Base-by-base conservation (phyloP, 2,797 vertebrate genomes). In the Onychomys leucogaster region DNA sequence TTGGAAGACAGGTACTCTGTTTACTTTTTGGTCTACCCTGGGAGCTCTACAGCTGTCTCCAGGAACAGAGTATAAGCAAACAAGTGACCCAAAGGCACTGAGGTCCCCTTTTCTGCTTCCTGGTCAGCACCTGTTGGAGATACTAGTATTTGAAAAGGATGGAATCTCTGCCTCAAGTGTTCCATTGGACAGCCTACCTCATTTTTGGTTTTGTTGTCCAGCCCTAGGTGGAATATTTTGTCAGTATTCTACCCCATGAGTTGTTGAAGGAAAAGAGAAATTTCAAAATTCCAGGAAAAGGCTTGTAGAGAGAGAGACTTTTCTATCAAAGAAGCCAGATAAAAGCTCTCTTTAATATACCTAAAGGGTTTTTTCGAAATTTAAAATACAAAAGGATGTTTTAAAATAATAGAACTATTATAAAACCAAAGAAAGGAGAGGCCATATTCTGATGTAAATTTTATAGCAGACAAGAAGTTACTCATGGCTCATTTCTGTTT, bases 331-430 rank as follows among this genome's bases (percentile, higher is more conserved):
- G 84, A 77, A 80, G 55, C 32, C 12, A 67, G 37, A 25, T 69
- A 14, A 21, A 3, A 52, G 11, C 12, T 49, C 5, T 1, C 49
- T 88, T 94, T 73, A 32, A 37, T 46, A 49, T 67, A 71, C 23
- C 13, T n/a, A 0, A 49, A 14, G 13, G n/a, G 0, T 87, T 91
- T 52, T 91, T 84, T 81, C 49, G 91, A 73, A 81, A n/a, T 37
- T 86, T 91, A 57, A 84, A 96, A 73, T 9, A n/a, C 61, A 76
- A 84, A 69, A 37, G 73, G 43, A 43, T 76, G 43, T 55, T 46
- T 92, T 29, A 21, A 92, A 83, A 59, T 69, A 41, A 25, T 23
- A 80, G 52, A 55, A n/a, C 14, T 55, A 2, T 61, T 76, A 80
- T 29, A 91, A 65, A 81, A 61, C 43, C n/a, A 41, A 77, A 63